Evolutionary conservation across 2,888 invertebrate species (phyloP).

Genomic region (Mongoloraphidia duomilia): DNA sequence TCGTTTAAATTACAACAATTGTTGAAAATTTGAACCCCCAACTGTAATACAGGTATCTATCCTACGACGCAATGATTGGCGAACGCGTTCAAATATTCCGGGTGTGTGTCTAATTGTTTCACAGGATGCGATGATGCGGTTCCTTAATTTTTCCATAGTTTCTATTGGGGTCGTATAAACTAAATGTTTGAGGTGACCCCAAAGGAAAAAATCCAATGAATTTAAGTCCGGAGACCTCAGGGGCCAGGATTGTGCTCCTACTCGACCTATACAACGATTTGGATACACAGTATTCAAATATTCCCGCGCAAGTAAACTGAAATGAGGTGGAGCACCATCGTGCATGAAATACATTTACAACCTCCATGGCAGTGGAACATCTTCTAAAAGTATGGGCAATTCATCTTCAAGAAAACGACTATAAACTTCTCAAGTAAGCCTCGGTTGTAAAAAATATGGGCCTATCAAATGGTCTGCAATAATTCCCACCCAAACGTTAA

Average conservation of each 20-base stretch:
- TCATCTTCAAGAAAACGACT: conserved; percentile 11
- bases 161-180: conserved; percentile 14
- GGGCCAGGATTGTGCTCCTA: conserved; percentile 15
- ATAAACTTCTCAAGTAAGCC: conserved; percentile 12
- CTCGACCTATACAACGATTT: conserved; percentile 16
- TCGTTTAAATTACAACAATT: neutral
- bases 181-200: conserved; percentile 13
- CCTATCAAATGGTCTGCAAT: conserved; percentile 14
- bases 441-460: conserved; percentile 10
- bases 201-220: conserved; percentile 15
- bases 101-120: conserved; percentile 10
- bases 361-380: neutral
- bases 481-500: conserved; percentile 16
- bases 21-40: conserved; percentile 1
- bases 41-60: neutral
- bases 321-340: conserved; percentile 19
- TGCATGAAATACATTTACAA: conserved; percentile 18
- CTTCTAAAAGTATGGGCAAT: conserved; percentile 8
- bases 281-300: conserved; percentile 13
- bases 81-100: too few species aligned
- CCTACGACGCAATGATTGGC: too few species aligned
- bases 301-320: conserved; percentile 11
- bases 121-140: conserved; percentile 11
- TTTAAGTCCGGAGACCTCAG: conserved; percentile 16
- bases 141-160: conserved; percentile 12